phyloP scores from a whole-genome alignment of 1,140 invertebrate species.

The Aphelinus certus region DNA sequence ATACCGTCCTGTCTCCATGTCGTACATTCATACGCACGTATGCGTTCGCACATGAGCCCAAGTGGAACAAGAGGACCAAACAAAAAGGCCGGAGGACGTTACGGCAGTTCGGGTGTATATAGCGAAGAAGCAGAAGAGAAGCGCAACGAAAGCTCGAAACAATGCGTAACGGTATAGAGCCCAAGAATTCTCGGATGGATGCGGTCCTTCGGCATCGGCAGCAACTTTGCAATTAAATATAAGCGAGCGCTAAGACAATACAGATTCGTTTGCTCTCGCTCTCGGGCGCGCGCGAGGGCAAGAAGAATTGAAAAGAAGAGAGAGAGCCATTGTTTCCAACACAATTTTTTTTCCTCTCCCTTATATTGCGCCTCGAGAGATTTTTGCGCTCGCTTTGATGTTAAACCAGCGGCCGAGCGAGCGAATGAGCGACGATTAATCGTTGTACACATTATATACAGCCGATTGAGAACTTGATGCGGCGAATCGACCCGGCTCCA shows the following conservation, averaged over 20 bases:
- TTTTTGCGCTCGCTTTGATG: no score
- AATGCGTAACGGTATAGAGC: slow-evolving; percentile 49
- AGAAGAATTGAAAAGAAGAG: background rate
- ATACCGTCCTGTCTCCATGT: no score
- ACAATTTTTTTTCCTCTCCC: background rate
- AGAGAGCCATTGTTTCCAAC: slow-evolving; percentile 1
- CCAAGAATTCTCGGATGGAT: slow-evolving; percentile 46
- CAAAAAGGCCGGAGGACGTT: background rate
- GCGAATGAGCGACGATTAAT: no score
- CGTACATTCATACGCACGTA: no score
- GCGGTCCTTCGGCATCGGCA: slow-evolving; percentile 5
- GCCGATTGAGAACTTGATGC: no score
- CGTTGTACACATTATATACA: no score
- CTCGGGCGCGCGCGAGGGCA: background rate
- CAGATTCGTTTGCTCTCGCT: background rate
- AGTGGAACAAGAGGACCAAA: background rate
- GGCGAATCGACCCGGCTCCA: no score
- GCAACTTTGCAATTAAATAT: slow-evolving; percentile 29
- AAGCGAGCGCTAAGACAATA: slow-evolving; percentile 5
- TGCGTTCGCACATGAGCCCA: background rate
- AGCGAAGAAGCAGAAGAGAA: background rate
- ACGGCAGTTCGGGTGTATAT: background rate
- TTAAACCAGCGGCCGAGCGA: no score
- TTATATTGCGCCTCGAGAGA: background rate
- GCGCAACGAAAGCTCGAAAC: slow-evolving; percentile 23